Percentiles rank a stretch among this genome's conserved stretches.
These are phyloP conservation scores for Unio delphinus DNA, from an alignment of 2,888 invertebrate species.

Conservation along the genomic window DNA sequence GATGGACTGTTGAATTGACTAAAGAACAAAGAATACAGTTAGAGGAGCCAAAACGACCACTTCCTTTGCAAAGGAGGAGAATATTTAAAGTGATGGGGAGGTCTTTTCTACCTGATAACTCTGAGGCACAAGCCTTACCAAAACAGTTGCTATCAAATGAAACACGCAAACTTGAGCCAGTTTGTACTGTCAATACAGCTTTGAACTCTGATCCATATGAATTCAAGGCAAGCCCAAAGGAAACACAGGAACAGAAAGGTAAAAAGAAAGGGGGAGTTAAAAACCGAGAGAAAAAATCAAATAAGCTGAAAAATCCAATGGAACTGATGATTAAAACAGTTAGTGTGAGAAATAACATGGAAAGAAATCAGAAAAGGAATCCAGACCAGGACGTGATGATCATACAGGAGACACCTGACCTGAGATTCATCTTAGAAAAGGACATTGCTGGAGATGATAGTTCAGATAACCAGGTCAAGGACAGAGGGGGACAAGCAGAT, in stretches of 20 bases:
- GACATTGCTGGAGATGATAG: neutral
- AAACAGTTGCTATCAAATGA: neutral
- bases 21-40: no score
- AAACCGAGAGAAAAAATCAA: conserved; percentile 12
- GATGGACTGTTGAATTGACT: no score
- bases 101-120: neutral
- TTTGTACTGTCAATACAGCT: neutral
- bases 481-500: neutral
- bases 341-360: neutral
- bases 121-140: conserved; percentile 1
- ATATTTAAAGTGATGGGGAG: conserved; percentile 21
- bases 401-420: neutral
- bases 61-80: conserved; percentile 19
- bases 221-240: conserved; percentile 54
- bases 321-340: neutral
- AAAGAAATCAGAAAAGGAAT: neutral
- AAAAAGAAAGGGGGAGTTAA: conserved; percentile 13
- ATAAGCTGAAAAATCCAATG: conserved; percentile 3
- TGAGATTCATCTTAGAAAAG: neutral
- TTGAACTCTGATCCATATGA: conserved; percentile 51
- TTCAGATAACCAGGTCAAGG: neutral
- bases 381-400: neutral
- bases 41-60: no score
- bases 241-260: conserved; percentile 18
- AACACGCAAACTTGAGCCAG: neutral